Conservation (phyloP, 2,888 invertebrate species). For the Nebria brevicollis region DNA sequence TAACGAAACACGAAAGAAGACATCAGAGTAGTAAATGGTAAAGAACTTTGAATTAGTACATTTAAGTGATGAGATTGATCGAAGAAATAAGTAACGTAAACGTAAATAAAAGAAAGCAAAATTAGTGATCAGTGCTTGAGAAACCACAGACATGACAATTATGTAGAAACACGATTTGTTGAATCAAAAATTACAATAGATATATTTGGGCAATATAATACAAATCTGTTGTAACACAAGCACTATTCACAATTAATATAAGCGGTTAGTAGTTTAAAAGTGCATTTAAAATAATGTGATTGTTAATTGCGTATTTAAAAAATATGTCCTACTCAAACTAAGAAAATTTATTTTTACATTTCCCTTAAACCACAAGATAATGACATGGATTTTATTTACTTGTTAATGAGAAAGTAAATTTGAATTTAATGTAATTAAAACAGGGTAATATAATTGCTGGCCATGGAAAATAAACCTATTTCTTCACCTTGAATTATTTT, state of each 20-base stretch:
- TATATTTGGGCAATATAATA: conserved; percentile 14
- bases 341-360: too few relatives aligned
- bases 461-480: not conserved
- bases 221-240: conserved; percentile 31
- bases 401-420: not conserved
- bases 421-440: not conserved
- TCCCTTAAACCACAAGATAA: not conserved
- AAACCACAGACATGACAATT: conserved; percentile 57
- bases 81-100: conserved; percentile 47
- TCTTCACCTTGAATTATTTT: not conserved
- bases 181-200: not conserved
- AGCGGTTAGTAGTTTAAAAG: conserved; percentile 8
- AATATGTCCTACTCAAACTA: too few relatives aligned
- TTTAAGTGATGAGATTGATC: conserved; percentile 30
- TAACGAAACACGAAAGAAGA: conserved; percentile 48
- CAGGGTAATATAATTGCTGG: not conserved
- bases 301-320: not conserved
- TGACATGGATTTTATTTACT: not conserved
- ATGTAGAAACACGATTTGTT: conserved; percentile 11
- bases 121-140: conserved; percentile 55
- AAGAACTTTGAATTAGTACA: conserved; percentile 34
- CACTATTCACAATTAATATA: conserved; percentile 40
- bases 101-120: conserved; percentile 15
- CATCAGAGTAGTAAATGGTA: conserved; percentile 14
- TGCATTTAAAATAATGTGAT: conserved; percentile 13